Percentiles rank a stretch among this genome's conserved stretches.
Conservation (phyloP, 2,888 invertebrate species). For the Suillia variegata region DNA sequence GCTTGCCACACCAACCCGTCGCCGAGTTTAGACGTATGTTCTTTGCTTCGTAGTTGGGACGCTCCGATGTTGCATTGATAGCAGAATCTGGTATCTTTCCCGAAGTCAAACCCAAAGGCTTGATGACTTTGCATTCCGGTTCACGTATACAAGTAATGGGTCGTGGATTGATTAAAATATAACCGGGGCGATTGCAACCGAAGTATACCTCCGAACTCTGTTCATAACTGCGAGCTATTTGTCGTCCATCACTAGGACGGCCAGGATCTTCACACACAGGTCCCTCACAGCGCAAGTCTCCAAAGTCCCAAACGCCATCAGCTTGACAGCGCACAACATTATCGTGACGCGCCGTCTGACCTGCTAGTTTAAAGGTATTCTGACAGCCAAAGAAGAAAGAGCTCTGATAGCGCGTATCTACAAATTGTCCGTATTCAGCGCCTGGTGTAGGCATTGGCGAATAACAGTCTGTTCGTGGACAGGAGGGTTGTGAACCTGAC, state of each 20-base stretch:
- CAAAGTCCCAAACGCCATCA: slow-evolving; percentile 97
- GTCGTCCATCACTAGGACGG: slow-evolving; percentile 88
- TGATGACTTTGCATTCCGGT: slow-evolving; percentile 92
- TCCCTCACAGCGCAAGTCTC: slow-evolving; percentile 90
- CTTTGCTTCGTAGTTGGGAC: slow-evolving; percentile 88
- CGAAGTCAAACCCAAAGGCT: slow-evolving; percentile 87
- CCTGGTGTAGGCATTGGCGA: slow-evolving; percentile 89
- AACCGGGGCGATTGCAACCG: slow-evolving; percentile 88
- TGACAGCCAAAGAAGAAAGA: slow-evolving; percentile 96
- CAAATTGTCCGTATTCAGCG: slow-evolving; percentile 87
- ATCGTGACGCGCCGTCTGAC: slow-evolving; percentile 89
- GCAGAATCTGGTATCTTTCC: slow-evolving; percentile 93
- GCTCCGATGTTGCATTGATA: slow-evolving; percentile 92
- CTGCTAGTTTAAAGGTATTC: slow-evolving; percentile 92
- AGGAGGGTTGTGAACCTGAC: slow-evolving; percentile 83
- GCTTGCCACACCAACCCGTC: slow-evolving; percentile 96
- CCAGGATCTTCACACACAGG: slow-evolving; percentile 97
- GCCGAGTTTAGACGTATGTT: slow-evolving; percentile 90
- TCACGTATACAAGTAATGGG: slow-evolving; percentile 90
- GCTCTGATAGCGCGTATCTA: slow-evolving; percentile 88
- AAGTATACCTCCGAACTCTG: slow-evolving; percentile 91
- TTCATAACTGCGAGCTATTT: slow-evolving; percentile 82
- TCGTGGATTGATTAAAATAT: slow-evolving; percentile 87
- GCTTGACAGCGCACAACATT: slow-evolving; percentile 90
- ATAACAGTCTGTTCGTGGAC: slow-evolving; percentile 91